Conservation (phyloP, 2,888 invertebrate genomes). For the Mamestra brassicae region DNA sequence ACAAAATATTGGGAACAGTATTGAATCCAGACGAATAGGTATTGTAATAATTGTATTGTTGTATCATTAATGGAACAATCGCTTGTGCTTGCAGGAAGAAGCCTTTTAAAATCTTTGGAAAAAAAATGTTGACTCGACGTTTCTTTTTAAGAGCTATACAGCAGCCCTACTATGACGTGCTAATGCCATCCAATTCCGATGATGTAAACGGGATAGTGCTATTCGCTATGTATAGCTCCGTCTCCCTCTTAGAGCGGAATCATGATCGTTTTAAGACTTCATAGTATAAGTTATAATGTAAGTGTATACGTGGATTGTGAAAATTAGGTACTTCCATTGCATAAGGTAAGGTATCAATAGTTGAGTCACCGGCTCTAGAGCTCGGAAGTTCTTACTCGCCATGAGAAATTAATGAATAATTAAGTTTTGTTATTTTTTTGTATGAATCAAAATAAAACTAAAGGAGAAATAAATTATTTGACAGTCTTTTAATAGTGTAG, state of each 20-base stretch:
- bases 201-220: too few species aligned
- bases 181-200: too few species aligned
- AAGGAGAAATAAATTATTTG: not conserved
- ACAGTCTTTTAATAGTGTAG: not conserved
- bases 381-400: not conserved
- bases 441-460: not conserved
- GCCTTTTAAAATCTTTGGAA: not conserved
- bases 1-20: not conserved
- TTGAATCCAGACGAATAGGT: not conserved
- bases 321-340: too few species aligned
- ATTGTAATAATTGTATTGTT: not conserved
- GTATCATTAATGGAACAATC: conserved; percentile 9
- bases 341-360: too few species aligned
- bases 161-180: too few species aligned
- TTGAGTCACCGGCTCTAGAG: not conserved
- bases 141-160: not conserved
- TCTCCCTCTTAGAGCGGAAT: too few species aligned
- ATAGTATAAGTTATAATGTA: too few species aligned
- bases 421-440: too few species aligned
- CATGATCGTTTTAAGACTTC: too few species aligned
- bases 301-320: too few species aligned
- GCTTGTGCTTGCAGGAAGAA: not conserved
- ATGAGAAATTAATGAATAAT: too few species aligned
- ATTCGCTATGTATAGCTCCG: too few species aligned
- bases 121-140: not conserved